Evolutionary conservation across 2,888 invertebrate genomes (phyloP), one percentile per base, ranked within the genome.

Genomic region (Strigamia maritima): DNA sequence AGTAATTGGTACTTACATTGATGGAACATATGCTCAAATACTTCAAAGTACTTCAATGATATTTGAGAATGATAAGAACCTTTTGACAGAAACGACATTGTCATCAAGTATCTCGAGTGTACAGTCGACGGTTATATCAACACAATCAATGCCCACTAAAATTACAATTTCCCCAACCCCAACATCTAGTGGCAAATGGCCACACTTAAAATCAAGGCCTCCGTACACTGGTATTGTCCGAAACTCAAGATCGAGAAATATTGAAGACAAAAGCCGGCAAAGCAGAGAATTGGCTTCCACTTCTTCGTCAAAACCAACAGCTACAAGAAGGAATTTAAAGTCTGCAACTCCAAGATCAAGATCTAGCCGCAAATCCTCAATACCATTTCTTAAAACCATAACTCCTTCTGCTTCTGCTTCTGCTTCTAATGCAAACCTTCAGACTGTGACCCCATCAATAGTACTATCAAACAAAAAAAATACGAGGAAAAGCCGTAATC

Each of bases 11-110:
- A 94, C 95, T 3, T 93, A 92, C 84, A 93, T 94, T 83, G 83
- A 83, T 76, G 94, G 93, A 54, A 94, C 94, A 87, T 94, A 95
- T 85, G 94, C 94, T 2, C 94, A 95, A 87, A 92, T 93, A 12
- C 87, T 94, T 38, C 93, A 94, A 84, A 94, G 93, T 83, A 92
- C 93, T 60, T 93, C 94, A 0, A 91, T 91, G 84, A 87, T 85
- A 26, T 82, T 83, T 79, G 79, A 80, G 40, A 81, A 81, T 40
- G 70, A 79, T 26, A 22, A 28, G 6, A 75, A 75, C 28, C 26
- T 35, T 26, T 12, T 75, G 24, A 35, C 26, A 19, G n/a, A 35
- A 22, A 22, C 76, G 40, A 31, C 76, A 35, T 12, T 76, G 16
- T 24, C 35, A 31, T 24, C 75, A 1, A 75, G 31, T 8, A 28